Evolutionary conservation across 2,113 vertebrate species (phyloP), one percentile per base, ranked within the genome.

Genomic region (Poecilia latipinna): DNA sequence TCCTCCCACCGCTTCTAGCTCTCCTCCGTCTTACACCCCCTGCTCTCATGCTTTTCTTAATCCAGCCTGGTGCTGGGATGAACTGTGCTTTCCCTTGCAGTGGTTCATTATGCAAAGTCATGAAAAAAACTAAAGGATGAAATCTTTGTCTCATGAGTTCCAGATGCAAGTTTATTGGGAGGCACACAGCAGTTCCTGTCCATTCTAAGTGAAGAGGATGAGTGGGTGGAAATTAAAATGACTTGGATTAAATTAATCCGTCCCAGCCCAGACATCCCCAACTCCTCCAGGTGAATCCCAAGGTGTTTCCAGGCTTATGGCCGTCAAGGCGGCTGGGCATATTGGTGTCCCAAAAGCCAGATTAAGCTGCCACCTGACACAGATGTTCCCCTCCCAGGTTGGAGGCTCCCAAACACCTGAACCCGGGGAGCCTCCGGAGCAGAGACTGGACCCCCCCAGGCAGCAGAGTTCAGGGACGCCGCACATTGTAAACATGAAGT

Each of bases 81-180:
- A 54, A 85, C 79, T 72, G 51, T 60, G 51, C 79, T 61, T 70
- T 66, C 48, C 32, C 26, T 73, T 80, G 28, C 77, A 24, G 12
- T 28, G 75, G 65, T 73, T 70, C 70, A 85, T 89, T 89, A 77
- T 88, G 67, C 72, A 83, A 61, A 62, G 65, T 76, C 78, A 82
- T 86, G 70, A 72, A 80, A 29, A 29, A 88, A 89, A 88, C 44
- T 84, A 61, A 79, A 82, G 84, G 76, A 74, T 35, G 32, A 79
- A 72, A 32, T 82, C 61, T 70, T 26, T 8, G 35, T 85, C 82
- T 42, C 72, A 35, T 22, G n/a, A 80, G 68, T 77, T 42, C 60
- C 31, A n/a, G 37, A 76, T 81, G 65, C 26, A 85, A 44, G 61
- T 63, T 22, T 8, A 7, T 32, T 19, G 24, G 10, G 8, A 57